Evolutionary conservation across 2,113 vertebrate species (phyloP).

Genomic region (Capricornis sumatraensis): DNA sequence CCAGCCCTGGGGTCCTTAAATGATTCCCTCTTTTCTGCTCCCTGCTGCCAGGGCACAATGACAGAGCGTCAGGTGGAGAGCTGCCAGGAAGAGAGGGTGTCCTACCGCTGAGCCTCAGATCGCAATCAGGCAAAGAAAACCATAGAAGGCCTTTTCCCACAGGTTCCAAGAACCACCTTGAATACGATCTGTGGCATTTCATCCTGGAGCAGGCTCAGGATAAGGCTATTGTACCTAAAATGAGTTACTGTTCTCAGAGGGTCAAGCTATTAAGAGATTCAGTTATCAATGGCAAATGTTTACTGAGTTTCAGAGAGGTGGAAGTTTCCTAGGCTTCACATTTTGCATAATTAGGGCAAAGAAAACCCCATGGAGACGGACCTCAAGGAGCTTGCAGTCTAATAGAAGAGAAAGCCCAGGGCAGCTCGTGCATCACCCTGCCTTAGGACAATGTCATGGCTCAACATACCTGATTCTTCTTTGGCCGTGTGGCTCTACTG

Average conservation of each 20-base stretch:
- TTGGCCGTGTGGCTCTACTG: neutral
- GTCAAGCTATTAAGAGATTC: neutral
- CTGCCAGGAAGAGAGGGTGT: neutral
- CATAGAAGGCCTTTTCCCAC: neutral
- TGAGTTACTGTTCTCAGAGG: neutral
- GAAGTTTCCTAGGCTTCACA: neutral
- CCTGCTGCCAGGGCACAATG: neutral
- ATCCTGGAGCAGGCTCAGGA: neutral
- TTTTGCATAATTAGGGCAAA: neutral
- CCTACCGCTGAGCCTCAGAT: neutral
- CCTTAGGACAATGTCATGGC: neutral
- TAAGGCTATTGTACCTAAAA: neutral
- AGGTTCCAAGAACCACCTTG: neutral
- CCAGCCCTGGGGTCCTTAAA: neutral
- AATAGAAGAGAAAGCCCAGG: neutral
- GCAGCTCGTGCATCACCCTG: fast-evolving
- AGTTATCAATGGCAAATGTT: neutral
- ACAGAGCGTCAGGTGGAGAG: neutral
- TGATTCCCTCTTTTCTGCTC: neutral
- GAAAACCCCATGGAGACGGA: neutral
- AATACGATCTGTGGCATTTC: neutral
- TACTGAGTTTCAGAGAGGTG: neutral
- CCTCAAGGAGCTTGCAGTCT: neutral
- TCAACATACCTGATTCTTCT: neutral
- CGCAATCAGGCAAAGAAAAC: neutral